These are phyloP conservation scores for Epinephelus awoara DNA, from an alignment of 2,797 vertebrate species.

Conservation along the genomic window DNA sequence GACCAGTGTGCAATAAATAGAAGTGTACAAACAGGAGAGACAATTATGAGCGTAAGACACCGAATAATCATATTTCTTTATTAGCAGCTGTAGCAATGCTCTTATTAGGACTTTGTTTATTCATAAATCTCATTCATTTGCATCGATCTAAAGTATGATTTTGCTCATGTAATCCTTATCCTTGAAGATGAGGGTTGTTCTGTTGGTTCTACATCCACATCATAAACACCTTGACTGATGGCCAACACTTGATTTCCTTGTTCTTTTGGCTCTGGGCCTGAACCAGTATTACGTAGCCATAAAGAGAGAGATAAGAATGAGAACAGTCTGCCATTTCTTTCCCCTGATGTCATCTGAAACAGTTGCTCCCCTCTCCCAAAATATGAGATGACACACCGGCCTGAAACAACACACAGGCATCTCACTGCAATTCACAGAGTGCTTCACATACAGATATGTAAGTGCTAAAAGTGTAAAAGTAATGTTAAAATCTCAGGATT, in stretches of 20 bases:
- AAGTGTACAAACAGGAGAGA: not conserved
- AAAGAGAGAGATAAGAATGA: constrained; percentile 44
- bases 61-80: not conserved
- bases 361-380: constrained; percentile 23
- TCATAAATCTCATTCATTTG: constrained; percentile 2
- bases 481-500: constrained; percentile 3
- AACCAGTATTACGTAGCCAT: constrained; percentile 18
- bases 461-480: not conserved
- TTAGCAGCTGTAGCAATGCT: not conserved
- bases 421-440: not conserved
- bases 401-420: not conserved
- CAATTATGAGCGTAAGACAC: not conserved
- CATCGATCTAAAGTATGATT: not conserved
- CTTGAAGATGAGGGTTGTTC: constrained; percentile 33
- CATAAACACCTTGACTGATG: constrained; percentile 25
- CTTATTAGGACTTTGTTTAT: not conserved
- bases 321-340: constrained; percentile 46
- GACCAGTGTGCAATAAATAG: not conserved
- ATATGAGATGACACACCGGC: constrained; percentile 4
- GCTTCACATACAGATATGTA: not conserved
- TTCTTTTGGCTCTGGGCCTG: constrained; percentile 23
- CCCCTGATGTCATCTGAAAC: constrained; percentile 35
- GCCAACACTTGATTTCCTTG: constrained; percentile 21
- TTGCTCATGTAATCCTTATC: not conserved
- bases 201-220: constrained; percentile 31